Evolutionary conservation across 2,113 vertebrate species (phyloP), one percentile per base, ranked within the genome.

Genomic region (Atlantisia rogersi): DNA sequence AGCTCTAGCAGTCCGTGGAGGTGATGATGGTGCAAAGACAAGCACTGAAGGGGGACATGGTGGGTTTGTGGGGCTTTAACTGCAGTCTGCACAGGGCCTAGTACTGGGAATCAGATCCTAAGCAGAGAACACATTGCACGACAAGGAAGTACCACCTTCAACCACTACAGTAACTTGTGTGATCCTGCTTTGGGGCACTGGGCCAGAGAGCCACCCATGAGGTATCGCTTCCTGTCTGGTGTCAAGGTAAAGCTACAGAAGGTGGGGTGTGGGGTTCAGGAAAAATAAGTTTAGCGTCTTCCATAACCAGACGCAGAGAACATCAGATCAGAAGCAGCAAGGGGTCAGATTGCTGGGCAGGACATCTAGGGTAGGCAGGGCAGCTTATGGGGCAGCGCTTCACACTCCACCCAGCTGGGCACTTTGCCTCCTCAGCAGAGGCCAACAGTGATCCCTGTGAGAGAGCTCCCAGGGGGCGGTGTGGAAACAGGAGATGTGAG

Each of bases 21-120:
- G 14, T 8, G 26, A 42, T 16, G 26, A 39, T 12, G 46, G 59
- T 13, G 24, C 11, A 46, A 16, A 39, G 4, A 63, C 16, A 69
- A 16, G 19, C 11, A 9, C 26, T 11, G 0, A 46, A 26, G 35
- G 3, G 19, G 50, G 5, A 40, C 42, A 7, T 1, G 8, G 42
- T 9, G 39, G 39, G 21, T n/a, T 14, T 70, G 53, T 19, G 24
- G 29, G 42, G 48, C 52, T 77, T 7, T 22, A 77, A 18, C 25
- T 37, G 44, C 7, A 62, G 67, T 19, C 40, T 29, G 37, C 52
- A 25, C 40, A n/a, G 11, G 0, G 0, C 59, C 73, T 50, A 56
- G 31, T 52, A 19, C 13, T 16, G 15, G 48, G 12, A 22, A 75
- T 2, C 35, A 32, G 48, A 25, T 40, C 48, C 48, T 48, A 52